Evolutionary conservation across 1,140 invertebrate genomes (phyloP), one percentile per base, ranked within the genome.

Genomic region (Lucilia cuprina): DNA sequence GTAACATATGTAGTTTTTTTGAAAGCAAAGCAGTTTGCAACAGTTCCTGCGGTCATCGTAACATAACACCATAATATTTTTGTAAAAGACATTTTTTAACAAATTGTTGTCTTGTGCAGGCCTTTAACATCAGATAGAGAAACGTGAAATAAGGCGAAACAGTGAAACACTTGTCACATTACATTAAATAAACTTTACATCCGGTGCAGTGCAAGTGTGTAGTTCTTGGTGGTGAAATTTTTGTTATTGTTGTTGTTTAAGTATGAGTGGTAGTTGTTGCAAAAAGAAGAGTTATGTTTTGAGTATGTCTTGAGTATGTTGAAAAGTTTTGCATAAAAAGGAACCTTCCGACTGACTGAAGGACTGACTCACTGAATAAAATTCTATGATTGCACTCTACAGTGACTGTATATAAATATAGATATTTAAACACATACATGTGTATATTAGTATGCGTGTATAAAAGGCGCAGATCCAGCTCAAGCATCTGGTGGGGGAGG

Each of bases 101-200:
- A n/a, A n/a, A n/a, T n/a, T n/a, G n/a, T n/a, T n/a, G n/a, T n/a
- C n/a, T n/a, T n/a, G n/a, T n/a, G n/a, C n/a, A n/a, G n/a, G n/a
- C n/a, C n/a, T n/a, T n/a, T n/a, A 30, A 30, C 25, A 30, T 3
- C 25, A 30, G 25, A 30, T 30, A 30, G 25, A 30, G 25, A 30
- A 3, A 30, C 25, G 50, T 55, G 50, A 0, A 70, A 21, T 21
- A 21, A 70, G 65, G 25, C 65, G 65, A 70, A 25, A 70, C 21
- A 21, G 17, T 70, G 65, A 80, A 49, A 50, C 77, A 80, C 77
- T 80, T 80, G 77, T 49, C 77, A 80, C 77, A 80, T 80, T 80
- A 80, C 77, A 80, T 80, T 80, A 80, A 80, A 80, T 80, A 50
- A 80, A 80, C 77, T 80, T 80, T 80, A 80, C 77, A 80, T 80